Evolutionary conservation across 2,797 vertebrate genomes (phyloP).

Genomic region (Intellagama lesueurii): DNA sequence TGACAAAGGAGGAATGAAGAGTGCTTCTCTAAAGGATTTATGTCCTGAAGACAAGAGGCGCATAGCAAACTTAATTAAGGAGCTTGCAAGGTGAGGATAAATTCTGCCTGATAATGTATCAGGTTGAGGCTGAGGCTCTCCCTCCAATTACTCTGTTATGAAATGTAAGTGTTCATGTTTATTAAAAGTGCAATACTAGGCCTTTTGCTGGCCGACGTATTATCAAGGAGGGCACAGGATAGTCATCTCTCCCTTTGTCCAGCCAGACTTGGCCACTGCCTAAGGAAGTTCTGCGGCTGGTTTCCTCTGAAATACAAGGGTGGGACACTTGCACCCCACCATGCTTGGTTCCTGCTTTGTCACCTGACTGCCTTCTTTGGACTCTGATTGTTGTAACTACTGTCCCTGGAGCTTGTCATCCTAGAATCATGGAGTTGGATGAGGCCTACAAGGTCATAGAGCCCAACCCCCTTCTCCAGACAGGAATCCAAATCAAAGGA

Average conservation of each 20-base stretch:
- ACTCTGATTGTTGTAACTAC: background rate
- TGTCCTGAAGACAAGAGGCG: slow-evolving; percentile 97
- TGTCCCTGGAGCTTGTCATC: background rate
- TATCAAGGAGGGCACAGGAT: background rate
- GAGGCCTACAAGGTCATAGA: no score
- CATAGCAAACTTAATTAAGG: slow-evolving; percentile 96
- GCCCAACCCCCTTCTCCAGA: no score
- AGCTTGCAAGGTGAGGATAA: slow-evolving; percentile 91
- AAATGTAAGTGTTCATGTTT: slow-evolving; percentile 41
- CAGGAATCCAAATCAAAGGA: no score
- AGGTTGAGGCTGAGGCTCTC: slow-evolving; percentile 42
- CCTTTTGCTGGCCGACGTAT: slow-evolving; percentile 20
- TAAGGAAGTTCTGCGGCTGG: no score
- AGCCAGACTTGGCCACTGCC: background rate
- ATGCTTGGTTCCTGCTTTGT: background rate
- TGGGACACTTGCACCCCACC: background rate
- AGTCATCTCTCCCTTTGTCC: background rate
- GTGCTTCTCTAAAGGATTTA: slow-evolving; percentile 92
- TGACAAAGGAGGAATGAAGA: slow-evolving; percentile 77
- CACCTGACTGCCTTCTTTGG: background rate
- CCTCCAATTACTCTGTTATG: slow-evolving; percentile 47
- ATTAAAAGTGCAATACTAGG: slow-evolving; percentile 18
- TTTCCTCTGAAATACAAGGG: no score
- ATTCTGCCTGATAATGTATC: slow-evolving; percentile 61
- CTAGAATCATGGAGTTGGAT: no score